Evolutionary conservation across 2,888 invertebrate genomes (phyloP).

Genomic region (Cosmia trapezina): DNA sequence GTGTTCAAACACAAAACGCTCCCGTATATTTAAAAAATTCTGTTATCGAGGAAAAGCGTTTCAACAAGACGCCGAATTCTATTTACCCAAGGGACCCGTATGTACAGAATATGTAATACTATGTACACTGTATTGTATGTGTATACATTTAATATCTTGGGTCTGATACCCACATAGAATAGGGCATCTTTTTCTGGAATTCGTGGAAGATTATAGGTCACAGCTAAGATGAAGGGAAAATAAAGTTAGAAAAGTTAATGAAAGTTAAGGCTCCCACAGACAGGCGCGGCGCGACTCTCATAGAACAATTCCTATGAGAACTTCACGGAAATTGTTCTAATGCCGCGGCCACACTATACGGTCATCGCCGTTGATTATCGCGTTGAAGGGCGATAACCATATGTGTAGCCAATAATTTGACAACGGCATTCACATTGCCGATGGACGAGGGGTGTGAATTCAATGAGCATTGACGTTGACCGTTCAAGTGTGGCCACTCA

Average conservation of each 20-base stretch:
- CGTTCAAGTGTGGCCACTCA: no score
- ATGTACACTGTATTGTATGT: conserved; percentile 44
- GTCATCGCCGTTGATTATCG: no score
- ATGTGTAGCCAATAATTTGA: no score
- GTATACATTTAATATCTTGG: conserved; percentile 50
- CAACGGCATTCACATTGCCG: no score
- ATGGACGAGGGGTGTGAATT: no score
- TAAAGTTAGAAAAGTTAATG: background rate
- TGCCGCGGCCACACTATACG: no score
- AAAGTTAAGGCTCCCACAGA: background rate
- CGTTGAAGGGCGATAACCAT: no score
- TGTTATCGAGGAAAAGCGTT: conserved; percentile 70
- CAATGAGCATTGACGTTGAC: no score
- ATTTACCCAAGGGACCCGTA: conserved; percentile 75
- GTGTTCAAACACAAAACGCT: conserved; percentile 20
- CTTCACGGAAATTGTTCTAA: no score
- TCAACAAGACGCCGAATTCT: conserved; percentile 72
- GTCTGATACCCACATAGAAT: conserved; percentile 14
- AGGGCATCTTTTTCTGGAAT: conserved; percentile 22
- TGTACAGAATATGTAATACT: conserved; percentile 78
- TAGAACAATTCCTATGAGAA: no score
- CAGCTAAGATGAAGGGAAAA: background rate
- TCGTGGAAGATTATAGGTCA: conserved; percentile 1
- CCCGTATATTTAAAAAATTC: conserved; percentile 65
- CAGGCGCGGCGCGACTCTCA: no score